These are phyloP conservation scores for Lasioglossum lativentre DNA, from an alignment of 2,888 invertebrate species.

Conservation along the genomic window DNA sequence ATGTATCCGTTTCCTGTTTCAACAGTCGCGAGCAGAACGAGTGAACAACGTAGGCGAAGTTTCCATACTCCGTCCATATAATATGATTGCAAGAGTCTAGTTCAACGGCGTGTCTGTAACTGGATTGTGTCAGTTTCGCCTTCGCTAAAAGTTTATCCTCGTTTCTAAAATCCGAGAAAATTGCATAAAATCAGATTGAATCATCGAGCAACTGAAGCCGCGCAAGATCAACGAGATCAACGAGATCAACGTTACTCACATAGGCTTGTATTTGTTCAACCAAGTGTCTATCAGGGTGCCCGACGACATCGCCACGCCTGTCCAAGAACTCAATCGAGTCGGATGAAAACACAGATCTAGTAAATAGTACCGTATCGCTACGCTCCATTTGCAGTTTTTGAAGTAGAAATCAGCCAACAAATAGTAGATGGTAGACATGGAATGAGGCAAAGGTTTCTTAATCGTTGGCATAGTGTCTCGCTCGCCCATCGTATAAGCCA, in stretches of 20 bases:
- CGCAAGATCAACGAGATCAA: not conserved
- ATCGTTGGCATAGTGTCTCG: slow-evolving; percentile 86
- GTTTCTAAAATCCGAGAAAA: slow-evolving; percentile 75
- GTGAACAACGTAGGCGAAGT: slow-evolving; percentile 95
- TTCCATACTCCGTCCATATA: slow-evolving; percentile 96
- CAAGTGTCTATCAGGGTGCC: slow-evolving; percentile 92
- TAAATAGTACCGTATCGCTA: slow-evolving; percentile 93
- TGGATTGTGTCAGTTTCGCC: slow-evolving; percentile 91
- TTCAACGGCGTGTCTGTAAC: slow-evolving; percentile 92
- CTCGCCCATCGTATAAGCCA: slow-evolving; percentile 89
- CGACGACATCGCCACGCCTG: slow-evolving; percentile 93
- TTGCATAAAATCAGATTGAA: not conserved
- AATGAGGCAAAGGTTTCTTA: slow-evolving; percentile 86
- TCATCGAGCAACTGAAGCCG: not conserved
- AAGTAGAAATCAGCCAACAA: slow-evolving; percentile 97
- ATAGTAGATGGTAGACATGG: slow-evolving; percentile 92
- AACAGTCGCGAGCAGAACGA: slow-evolving; percentile 95
- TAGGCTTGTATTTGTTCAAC: slow-evolving; percentile 90
- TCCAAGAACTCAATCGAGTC: slow-evolving; percentile 95
- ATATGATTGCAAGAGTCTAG: slow-evolving; percentile 90
- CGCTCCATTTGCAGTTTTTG: slow-evolving; percentile 91
- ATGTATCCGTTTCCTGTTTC: slow-evolving; percentile 91
- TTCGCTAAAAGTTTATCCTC: slow-evolving; percentile 89
- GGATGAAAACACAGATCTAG: slow-evolving; percentile 93
- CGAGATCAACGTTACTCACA: slow-evolving; percentile 83